These are phyloP conservation scores for Drosophila lowei DNA, from an alignment of 1,140 invertebrate species.

Conservation along the genomic window DNA sequence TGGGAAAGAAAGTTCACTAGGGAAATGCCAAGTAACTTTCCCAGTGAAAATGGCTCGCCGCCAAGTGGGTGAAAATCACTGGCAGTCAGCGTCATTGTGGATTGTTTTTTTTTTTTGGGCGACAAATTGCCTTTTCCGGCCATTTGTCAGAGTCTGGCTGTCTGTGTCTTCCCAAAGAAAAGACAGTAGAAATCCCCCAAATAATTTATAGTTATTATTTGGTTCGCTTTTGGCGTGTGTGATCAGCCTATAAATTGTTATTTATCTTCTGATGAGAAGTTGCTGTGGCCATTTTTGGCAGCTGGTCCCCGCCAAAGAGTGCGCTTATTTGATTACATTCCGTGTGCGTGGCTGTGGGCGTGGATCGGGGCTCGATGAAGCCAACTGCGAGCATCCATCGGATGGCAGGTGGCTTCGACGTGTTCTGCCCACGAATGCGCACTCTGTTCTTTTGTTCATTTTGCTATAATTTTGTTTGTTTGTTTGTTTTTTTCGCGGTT, in stretches of 20 bases:
- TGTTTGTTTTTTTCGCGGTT: neutral
- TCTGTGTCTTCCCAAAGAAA: constrained; percentile 13
- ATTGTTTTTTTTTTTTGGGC: constrained; percentile 32
- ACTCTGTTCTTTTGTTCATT: constrained; percentile 7
- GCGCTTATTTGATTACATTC: constrained; percentile 11
- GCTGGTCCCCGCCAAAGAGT: constrained; percentile 50
- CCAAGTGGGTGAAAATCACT: constrained; percentile 37
- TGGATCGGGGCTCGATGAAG: constrained; percentile 41
- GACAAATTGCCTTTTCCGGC: constrained; percentile 42
- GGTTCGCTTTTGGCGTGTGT: constrained; percentile 32
- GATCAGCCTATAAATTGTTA: constrained; percentile 59
- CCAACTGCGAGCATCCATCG: constrained; percentile 9
- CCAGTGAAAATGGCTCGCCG: constrained; percentile 28
- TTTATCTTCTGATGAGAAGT: constrained; percentile 62
- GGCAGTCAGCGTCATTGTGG: constrained; percentile 27
- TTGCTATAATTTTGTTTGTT: neutral
- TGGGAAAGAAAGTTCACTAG: constrained; percentile 17
- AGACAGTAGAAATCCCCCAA: constrained; percentile 26
- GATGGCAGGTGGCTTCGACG: constrained; percentile 29
- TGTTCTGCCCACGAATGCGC: constrained; percentile 7
- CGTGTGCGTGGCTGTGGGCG: constrained; percentile 30
- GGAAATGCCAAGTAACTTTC: constrained; percentile 34
- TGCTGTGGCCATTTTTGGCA: constrained; percentile 54
- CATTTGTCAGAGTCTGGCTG: constrained; percentile 33
- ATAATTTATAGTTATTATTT: constrained; percentile 62